phyloP scores from a whole-genome alignment of 2,113 vertebrate genomes.

The Thunnus thynnus region DNA sequence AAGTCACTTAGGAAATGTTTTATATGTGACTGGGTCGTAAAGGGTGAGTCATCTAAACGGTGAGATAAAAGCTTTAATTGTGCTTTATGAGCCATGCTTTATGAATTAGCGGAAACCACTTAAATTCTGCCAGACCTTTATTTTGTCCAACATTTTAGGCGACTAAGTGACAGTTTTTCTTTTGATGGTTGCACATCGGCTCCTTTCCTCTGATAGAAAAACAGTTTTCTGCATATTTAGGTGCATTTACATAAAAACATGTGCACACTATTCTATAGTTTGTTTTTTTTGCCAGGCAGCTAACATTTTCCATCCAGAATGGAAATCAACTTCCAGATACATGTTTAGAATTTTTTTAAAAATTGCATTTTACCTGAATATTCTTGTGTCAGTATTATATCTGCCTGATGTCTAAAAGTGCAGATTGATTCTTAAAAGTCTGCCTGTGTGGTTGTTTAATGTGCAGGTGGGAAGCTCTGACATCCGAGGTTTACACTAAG shows the following conservation, averaged over 20 bases:
- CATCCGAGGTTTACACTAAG: background rate
- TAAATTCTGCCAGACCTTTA: background rate
- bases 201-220: background rate
- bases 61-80: slow-evolving; percentile 31
- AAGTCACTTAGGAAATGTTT: background rate
- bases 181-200: background rate
- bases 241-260: slow-evolving; percentile 12
- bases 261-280: too few species aligned
- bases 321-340: too few species aligned
- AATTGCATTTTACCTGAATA: too few species aligned
- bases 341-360: too few species aligned
- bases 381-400: background rate
- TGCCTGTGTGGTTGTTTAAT: background rate
- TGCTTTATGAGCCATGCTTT: slow-evolving; percentile 41
- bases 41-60: background rate
- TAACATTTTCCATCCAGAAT: background rate
- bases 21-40: background rate
- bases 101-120: slow-evolving; percentile 42
- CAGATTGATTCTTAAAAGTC: too few species aligned
- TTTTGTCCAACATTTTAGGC: background rate
- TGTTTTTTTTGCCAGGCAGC: too few species aligned
- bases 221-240: background rate
- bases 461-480: too few species aligned
- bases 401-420: too few species aligned
- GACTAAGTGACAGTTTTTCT: background rate